These are phyloP conservation scores for Triops cancriformis DNA, from an alignment of 1,140 invertebrate genomes.

Conservation along the genomic window DNA sequence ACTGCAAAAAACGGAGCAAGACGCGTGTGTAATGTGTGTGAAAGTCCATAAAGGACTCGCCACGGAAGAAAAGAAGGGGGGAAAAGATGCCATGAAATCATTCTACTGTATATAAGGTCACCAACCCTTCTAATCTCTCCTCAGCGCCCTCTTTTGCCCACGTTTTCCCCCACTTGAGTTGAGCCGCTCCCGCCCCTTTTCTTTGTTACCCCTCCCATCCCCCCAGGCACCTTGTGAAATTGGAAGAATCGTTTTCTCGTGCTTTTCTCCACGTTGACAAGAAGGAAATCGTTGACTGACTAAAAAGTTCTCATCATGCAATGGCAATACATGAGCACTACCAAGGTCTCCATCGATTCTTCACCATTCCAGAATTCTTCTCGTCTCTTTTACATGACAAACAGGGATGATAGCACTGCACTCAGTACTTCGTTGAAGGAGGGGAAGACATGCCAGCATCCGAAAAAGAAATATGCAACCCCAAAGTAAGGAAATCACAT, in stretches of 20 bases:
- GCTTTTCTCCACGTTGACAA: not conserved
- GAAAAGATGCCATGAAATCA: not conserved
- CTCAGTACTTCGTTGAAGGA: not conserved
- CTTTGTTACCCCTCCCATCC: not conserved
- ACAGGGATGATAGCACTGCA: not conserved
- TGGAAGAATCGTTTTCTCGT: not conserved
- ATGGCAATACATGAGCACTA: not conserved
- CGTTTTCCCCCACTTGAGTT: too few species aligned
- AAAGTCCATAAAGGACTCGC: not conserved
- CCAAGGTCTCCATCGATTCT: not conserved
- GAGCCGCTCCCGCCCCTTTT: not conserved
- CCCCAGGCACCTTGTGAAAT: not conserved
- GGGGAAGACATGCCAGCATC: not conserved
- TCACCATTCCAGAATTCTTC: not conserved
- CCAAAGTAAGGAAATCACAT: too few species aligned
- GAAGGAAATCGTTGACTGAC: not conserved
- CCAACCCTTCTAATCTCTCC: not conserved
- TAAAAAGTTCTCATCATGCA: not conserved
- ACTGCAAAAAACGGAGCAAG: too few species aligned
- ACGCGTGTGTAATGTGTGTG: not conserved
- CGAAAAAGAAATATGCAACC: not conserved
- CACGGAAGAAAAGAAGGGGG: not conserved
- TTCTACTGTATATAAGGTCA: not conserved
- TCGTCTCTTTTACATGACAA: slow-evolving; percentile 4
- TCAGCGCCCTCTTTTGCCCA: not conserved